Base-by-base conservation (phyloP, 2,113 vertebrate species). In the Strix aluco region DNA sequence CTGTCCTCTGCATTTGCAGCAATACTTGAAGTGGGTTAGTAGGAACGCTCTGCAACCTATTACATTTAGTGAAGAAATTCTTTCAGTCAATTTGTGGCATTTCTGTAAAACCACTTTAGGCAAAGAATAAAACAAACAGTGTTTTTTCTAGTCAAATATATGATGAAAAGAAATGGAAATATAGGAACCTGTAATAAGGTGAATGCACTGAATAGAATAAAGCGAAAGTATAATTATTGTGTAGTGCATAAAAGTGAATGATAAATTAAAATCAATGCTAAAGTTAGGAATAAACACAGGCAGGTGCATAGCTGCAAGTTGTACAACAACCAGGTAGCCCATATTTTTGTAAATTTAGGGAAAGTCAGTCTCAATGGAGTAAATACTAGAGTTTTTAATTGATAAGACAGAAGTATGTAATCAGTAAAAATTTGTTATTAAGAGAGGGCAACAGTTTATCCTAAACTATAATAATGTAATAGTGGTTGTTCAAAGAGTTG, bases 101-200 rank as follows among this genome's bases (percentile, higher is more conserved):
- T 94, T 66, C 58, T 66, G 4, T 85, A 61, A 84, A 78, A 82
- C 11, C 46, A 44, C 61, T 86, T 78, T 78, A 71, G 22, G 34
- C 52, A 89, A 86, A 93, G 29, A 96, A 91, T 67, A 54, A 95
- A 49, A 47, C 58, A n/a, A 11, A 19, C 13, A 42, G 15, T 73
- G 34, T 3, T 38, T 62, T 61, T 92, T 86, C 55, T 38, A 58
- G 25, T 85, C 72, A 66, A 85, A 69, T 81, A n/a, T 15, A 66
- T 38, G 73, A 79, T 90, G 80, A 82, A 75, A 92, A 92, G 75
- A 83, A 96, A 65, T 14, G 81, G 61, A 91, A 96, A 85, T 93
- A 75, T 11, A 75, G 59, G 23, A 70, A 75, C 32, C 30, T 46
- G 40, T 85, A 90, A 91, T 55, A 69, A 72, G 58, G 70, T 65